Base-by-base conservation (phyloP, 2,113 vertebrate genomes). In the Entomyzon cyanotis region DNA sequence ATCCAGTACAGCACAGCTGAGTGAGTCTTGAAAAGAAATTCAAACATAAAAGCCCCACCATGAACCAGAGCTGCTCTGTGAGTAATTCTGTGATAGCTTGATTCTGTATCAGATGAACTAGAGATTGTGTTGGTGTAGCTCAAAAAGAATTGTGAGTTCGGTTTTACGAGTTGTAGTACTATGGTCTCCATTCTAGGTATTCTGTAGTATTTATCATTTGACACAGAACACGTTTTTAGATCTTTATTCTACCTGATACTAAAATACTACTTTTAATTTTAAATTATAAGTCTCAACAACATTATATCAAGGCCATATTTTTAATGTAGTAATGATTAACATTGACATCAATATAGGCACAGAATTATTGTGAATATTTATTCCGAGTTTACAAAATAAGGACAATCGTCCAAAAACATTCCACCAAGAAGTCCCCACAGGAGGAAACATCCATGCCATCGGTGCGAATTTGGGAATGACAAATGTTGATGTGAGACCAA, bases 371-470 rank as follows among this genome's bases (percentile, higher is more conserved):
- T 50, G 17, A 76, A 21, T 47, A 25, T 42, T 77, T 58, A 56
- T 83, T 80, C 42, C 62, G 31, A 23, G 5, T 89, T 73, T 44
- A 49, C 24, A 62, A 56, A 64, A 69, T 33, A 49, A 27, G 7
- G 6, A 58, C 2, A 49, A 35, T 46, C 15, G 14, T 79, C 8
- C 16, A 55, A 35, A 28, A 80, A 4, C 35, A 39, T 91, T 69
- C 25, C 12, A 23, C 10, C 6, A 5, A 27, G 35, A 87, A 17
- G 21, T 20, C n/a, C 35, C 19, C 0, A 3, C 0, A 1, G 13
- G 25, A 73, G 56, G 31, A 83, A n/a, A 12, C 25, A 42, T 4
- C 16, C 12, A 6, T 3, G 23, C 2, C 6, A 9, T 12, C 0
- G 0, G 5, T 49, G 53, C 28, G 28, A 79, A 62, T 55, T 0